Evolutionary conservation across 1,140 invertebrate genomes (phyloP).

Genomic region (Aphis craccivora): DNA sequence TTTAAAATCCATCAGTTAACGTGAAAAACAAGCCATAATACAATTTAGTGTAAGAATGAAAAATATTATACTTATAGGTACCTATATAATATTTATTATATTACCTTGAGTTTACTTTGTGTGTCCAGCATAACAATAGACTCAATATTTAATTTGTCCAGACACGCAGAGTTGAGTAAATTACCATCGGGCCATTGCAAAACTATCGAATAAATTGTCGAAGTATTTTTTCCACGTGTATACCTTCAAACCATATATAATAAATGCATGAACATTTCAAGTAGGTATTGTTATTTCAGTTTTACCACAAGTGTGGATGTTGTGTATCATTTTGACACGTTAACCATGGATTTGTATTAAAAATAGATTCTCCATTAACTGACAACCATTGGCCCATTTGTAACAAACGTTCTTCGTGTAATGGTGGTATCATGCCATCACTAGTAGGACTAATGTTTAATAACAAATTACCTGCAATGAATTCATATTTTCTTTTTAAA

Average conservation of each 20-base stretch:
- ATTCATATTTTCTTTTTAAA: not conserved
- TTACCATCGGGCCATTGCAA: slow-evolving; percentile 27
- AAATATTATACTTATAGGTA: not conserved
- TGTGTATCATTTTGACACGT: slow-evolving; percentile 81
- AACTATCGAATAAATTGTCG: slow-evolving; percentile 38
- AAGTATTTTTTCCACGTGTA: not conserved
- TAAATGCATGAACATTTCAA: not conserved
- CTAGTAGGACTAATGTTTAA: slow-evolving; percentile 92
- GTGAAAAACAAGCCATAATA: not conserved
- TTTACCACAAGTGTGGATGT: slow-evolving; percentile 77
- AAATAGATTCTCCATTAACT: slow-evolving; percentile 90
- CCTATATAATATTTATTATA: not conserved
- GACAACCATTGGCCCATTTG: slow-evolving; percentile 79
- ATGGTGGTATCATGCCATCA: slow-evolving; percentile 85
- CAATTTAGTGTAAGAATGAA: not conserved
- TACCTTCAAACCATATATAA: slow-evolving; percentile 49
- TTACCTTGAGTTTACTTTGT: slow-evolving; percentile 23
- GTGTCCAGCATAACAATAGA: slow-evolving; percentile 52
- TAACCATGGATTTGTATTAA: slow-evolving; percentile 78
- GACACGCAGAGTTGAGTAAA: slow-evolving; percentile 20
- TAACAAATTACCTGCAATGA: slow-evolving; percentile 75
- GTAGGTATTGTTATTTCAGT: not conserved
- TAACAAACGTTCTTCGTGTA: slow-evolving; percentile 87
- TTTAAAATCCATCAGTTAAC: not conserved
- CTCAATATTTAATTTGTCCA: slow-evolving; percentile 16